Conservation (phyloP, 53 echinoderm and acorn worm species). For the Paelopatides confundens region DNA sequence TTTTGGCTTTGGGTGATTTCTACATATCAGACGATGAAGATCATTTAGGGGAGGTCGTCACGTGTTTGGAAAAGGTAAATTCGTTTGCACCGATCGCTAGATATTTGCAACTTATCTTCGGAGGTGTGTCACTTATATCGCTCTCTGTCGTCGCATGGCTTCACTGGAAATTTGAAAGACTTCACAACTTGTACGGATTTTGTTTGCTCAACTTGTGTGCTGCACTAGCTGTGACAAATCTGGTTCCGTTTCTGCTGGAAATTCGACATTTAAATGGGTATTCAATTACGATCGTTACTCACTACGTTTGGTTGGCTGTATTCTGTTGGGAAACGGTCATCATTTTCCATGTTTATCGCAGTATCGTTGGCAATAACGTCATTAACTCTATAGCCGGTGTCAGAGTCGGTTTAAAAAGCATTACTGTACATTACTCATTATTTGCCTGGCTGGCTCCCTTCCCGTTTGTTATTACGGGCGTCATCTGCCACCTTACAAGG, state of each 20-base stretch:
- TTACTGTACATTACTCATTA: background rate
- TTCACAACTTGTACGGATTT: conserved; percentile 18
- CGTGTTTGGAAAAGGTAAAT: background rate
- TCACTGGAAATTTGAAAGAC: conserved; percentile 4
- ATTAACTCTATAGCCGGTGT: background rate
- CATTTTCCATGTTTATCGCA: conserved; percentile 6
- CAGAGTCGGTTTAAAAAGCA: background rate
- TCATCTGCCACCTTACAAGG: background rate
- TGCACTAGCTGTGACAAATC: background rate
- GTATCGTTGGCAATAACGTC: background rate
- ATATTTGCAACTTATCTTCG: background rate
- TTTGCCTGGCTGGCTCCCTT: conserved; percentile 4
- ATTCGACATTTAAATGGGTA: background rate
- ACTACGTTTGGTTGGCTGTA: conserved; percentile 9
- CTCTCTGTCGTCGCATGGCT: background rate
- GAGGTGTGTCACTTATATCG: background rate
- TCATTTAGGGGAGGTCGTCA: background rate
- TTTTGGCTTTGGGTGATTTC: background rate
- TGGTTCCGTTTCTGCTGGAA: background rate
- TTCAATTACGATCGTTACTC: background rate
- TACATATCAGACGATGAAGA: background rate
- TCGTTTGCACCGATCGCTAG: background rate
- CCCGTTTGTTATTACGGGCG: conserved; percentile 8
- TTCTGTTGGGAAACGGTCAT: conserved; percentile 29
- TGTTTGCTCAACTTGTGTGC: background rate